Evolutionary conservation across 92 coral and sea anemone species (phyloP).

Genomic region (Muricea muricata): DNA sequence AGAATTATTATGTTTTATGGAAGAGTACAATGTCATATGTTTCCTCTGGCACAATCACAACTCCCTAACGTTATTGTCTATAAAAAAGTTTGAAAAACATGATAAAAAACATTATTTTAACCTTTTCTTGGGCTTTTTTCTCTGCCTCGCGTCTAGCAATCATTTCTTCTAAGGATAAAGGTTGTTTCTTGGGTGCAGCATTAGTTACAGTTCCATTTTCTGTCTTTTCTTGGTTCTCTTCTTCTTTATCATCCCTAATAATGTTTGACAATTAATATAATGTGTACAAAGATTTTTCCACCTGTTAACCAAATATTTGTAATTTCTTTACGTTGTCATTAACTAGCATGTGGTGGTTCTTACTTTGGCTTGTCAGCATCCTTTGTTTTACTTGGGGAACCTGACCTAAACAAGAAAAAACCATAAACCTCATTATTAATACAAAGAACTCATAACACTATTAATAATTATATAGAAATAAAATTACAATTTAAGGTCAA

Average conservation of each 20-base stretch:
- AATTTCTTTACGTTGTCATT: too few species aligned
- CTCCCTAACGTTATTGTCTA: too few species aligned
- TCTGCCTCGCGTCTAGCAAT: slow-evolving; percentile 99
- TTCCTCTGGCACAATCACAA: too few species aligned
- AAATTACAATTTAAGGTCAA: too few species aligned
- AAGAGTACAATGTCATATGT: too few species aligned
- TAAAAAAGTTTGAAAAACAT: too few species aligned
- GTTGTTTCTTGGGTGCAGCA: slow-evolving; percentile 63
- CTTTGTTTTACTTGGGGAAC: neutral
- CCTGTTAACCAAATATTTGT: too few species aligned
- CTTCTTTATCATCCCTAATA: slow-evolving; percentile 56
- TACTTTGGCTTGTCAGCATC: slow-evolving; percentile 1
- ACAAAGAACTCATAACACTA: too few species aligned
- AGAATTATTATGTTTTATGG: too few species aligned
- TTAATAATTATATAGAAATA: too few species aligned
- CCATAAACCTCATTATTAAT: neutral
- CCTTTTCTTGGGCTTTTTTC: slow-evolving; percentile 94
- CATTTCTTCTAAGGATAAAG: slow-evolving; percentile 96
- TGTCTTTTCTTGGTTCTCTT: slow-evolving; percentile 61
- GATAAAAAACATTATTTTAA: neutral
- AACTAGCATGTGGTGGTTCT: too few species aligned
- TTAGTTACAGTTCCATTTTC: slow-evolving; percentile 69
- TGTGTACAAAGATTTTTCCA: too few species aligned
- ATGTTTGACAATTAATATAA: neutral
- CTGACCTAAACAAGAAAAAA: neutral